Evolutionary conservation across 2,888 invertebrate species (phyloP), one percentile per base, ranked within the genome.

Genomic region (Miltochrista miniata): DNA sequence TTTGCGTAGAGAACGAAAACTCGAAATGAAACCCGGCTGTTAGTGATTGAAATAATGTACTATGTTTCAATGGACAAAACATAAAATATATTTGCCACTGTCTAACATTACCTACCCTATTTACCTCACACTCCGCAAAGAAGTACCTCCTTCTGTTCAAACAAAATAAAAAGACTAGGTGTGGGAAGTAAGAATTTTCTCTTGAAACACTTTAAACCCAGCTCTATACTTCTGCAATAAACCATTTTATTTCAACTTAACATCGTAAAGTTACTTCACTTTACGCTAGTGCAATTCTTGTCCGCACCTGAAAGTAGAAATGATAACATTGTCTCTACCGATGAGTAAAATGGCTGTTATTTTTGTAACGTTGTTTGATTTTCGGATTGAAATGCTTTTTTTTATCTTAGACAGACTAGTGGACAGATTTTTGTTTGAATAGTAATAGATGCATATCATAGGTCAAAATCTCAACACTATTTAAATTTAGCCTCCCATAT

Each of bases 231-330:
- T 59, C 44, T 51, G 13, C 52, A 51, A 56, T 66, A 67, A 61
- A 66, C 50, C 46, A 59, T 61, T 65, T 62, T 60, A 63, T 62
- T 53, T 56, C 51, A 48, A 57, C 64, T 55, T 41, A 48, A 46
- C 58, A 44, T 69, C 68, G 61, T 73, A 72, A 67, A 64, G 53
- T 56, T 56, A 57, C 48, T 57, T 48, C 49, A 46, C 37, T 51
- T 54, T 50, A 45, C 51, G 51, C 58, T 45, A 45, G 48, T 55
- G 52, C 42, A 41, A 36, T 48, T 48, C 45, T 45, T 29, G 43
- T 47, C 46, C 44, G 5, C 51, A 45, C 47, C 44, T 37, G 44
- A 53, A 59, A 53, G 47, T 52, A 24, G 46, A 45, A 64, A 61
- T 54, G 57, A 65, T 55, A 68, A 64, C 66, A 65, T 48, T 59